These are phyloP conservation scores for Diachasma alloeum DNA, from an alignment of 1,140 invertebrate species.

Conservation along the genomic window DNA sequence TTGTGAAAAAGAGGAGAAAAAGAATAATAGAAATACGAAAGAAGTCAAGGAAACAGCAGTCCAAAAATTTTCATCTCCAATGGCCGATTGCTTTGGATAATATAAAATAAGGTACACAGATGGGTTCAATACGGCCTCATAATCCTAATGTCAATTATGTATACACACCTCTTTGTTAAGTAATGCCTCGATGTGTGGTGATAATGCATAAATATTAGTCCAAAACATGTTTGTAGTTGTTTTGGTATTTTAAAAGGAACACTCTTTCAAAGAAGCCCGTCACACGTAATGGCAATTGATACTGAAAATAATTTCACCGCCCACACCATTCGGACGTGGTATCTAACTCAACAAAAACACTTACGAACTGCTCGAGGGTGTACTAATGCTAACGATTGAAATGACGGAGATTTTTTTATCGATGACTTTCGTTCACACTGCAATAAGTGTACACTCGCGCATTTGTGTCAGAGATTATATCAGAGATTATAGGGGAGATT, in stretches of 20 bases:
- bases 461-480: no score
- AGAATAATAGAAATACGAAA: no score
- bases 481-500: no score
- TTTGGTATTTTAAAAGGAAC: not conserved
- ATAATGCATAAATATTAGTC: slow-evolving; percentile 77
- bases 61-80: not conserved
- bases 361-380: not conserved
- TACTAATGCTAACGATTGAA: not conserved
- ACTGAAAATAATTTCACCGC: not conserved
- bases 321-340: slow-evolving; percentile 1
- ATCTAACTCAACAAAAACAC: not conserved
- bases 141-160: slow-evolving; percentile 20
- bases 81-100: not conserved
- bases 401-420: not conserved
- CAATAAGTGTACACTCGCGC: not conserved
- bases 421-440: not conserved
- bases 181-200: slow-evolving; percentile 77
- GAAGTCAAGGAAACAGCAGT: no score
- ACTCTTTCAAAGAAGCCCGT: slow-evolving; percentile 12
- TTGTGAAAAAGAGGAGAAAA: no score
- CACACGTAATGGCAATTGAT: slow-evolving; percentile 14
- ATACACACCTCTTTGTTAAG: slow-evolving; percentile 77
- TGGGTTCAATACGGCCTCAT: not conserved
- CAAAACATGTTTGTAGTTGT: slow-evolving; percentile 74
- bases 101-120: not conserved